These are phyloP conservation scores for Papilio helenus DNA, from an alignment of 1,140 invertebrate species.

Conservation along the genomic window DNA sequence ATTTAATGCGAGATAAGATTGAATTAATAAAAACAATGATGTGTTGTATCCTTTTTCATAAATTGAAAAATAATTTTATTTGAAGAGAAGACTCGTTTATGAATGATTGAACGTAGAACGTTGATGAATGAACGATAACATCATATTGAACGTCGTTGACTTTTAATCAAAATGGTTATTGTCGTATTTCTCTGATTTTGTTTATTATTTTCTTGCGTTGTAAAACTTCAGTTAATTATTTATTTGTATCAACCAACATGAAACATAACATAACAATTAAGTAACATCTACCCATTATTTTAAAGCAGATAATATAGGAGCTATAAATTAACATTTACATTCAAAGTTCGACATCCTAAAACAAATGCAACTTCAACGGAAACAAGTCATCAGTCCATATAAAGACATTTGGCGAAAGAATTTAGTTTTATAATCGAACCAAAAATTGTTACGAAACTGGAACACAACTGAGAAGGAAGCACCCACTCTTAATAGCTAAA, in stretches of 20 bases:
- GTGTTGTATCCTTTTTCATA: not conserved
- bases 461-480: slow-evolving; percentile 27
- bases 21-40: not conserved
- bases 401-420: slow-evolving; percentile 11
- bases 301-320: not conserved
- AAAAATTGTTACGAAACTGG: slow-evolving; percentile 21
- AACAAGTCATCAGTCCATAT: slow-evolving; percentile 12
- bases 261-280: not conserved
- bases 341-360: not conserved
- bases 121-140: not conserved
- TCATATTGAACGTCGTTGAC: not conserved
- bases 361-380: slow-evolving; percentile 14
- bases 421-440: slow-evolving; percentile 16
- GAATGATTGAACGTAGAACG: not conserved
- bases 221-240: not conserved
- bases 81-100: not conserved
- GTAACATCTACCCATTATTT: not conserved
- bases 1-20: slow-evolving; percentile 15
- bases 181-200: not conserved
- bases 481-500: slow-evolving; percentile 39
- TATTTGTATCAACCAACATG: not conserved
- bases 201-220: not conserved
- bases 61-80: not conserved
- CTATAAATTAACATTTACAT: not conserved
- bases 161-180: not conserved